These are phyloP conservation scores for Microcebus tavaratra DNA, from an alignment of 2,113 vertebrate genomes.

Conservation along the genomic window DNA sequence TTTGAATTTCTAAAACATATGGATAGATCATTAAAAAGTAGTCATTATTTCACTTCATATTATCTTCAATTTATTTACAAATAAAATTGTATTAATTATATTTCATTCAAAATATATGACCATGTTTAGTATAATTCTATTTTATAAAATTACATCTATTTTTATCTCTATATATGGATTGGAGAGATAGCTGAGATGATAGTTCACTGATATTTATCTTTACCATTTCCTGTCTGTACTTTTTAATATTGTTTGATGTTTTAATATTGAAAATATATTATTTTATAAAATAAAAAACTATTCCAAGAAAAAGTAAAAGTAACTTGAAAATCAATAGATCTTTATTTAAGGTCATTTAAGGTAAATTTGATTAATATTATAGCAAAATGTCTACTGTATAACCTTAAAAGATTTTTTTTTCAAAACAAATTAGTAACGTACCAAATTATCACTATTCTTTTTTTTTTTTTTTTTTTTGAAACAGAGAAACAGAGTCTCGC, in stretches of 20 bases:
- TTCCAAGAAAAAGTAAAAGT: constrained; percentile 20
- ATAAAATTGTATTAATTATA: neutral
- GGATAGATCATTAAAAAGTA: neutral
- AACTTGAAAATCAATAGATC: neutral
- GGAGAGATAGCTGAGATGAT: neutral
- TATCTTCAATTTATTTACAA: constrained; percentile 26
- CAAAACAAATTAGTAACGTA: neutral
- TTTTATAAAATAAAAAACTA: constrained; percentile 17
- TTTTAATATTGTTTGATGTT: constrained; percentile 8
- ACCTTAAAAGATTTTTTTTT: neutral
- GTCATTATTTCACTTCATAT: neutral
- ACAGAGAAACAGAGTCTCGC: too few species aligned
- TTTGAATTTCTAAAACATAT: neutral
- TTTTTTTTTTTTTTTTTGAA: neutral
- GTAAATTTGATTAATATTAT: constrained; percentile 27
- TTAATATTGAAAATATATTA: constrained; percentile 2
- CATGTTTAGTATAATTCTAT: neutral
- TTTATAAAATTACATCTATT: neutral
- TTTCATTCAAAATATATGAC: constrained; percentile 40
- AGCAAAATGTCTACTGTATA: neutral
- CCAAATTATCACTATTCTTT: neutral
- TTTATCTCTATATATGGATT: neutral
- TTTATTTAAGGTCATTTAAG: neutral
- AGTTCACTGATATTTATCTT: neutral
- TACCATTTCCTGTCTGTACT: neutral